Base-by-base conservation (phyloP, 2,888 invertebrate species). In the Orchestes rusci region DNA sequence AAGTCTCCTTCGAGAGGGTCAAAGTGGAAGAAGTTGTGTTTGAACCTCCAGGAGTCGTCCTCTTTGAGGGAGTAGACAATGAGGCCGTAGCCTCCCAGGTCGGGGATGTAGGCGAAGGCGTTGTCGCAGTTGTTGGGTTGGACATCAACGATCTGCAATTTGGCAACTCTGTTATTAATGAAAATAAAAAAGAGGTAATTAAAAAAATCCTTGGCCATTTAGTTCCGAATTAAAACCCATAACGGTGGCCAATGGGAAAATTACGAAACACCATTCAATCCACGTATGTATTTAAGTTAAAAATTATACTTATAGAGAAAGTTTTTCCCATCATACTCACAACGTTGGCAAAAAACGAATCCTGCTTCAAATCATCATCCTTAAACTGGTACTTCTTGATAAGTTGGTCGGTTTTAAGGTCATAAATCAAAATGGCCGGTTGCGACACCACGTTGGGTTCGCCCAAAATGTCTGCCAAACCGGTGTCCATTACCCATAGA, bases 11-110 rank as follows among this genome's bases (percentile, higher is more conserved):
- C 70, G 16, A 87, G 66, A 0, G 89, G 88, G 61, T 89, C 88
- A 55, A 88, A 86, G 66, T 84, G 79, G 78, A 89, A 89, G 70
- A 76, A 88, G 61, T 87, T 85, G 61, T 89, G 88, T 47, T 80
- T 71, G 19, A 88, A 76, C 30, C 87, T 75, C 82, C 87, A 89
- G 0, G 87, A 84, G 45, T 80, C 79, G 59, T 89, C 75, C 20
- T 80, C 73, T 27, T 78, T 77, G 56, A 81, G 71, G 33, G 82
- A 84, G 67, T 87, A 89, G 0, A 88, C 87, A 1, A 89, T 77
- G 2, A 89, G 67, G 2, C 82, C 84, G 58, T 84, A 84, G 1
- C 75, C 83, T 15, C 83, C 81, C 32, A 86, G 67, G 61, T 89
- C 89, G 1, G 89, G 84, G 8, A 85, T 67, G 62, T 89, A 89